Percentiles rank a stretch among this genome's conserved stretches.
Conservation (phyloP, 1,140 invertebrate genomes). For the Scylla paramamosain region DNA sequence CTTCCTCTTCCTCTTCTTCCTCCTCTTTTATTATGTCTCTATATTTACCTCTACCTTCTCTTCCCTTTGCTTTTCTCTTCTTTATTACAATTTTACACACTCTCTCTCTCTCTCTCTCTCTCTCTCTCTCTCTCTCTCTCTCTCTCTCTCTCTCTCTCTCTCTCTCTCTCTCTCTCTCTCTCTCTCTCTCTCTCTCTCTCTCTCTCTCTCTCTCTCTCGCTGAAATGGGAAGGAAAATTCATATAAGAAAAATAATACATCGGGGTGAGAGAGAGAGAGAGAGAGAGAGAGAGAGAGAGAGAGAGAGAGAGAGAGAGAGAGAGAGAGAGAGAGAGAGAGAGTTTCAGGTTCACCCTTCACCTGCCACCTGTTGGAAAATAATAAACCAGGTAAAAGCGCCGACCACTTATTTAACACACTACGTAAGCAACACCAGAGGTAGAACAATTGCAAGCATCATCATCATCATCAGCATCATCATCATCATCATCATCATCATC, state of each 20-base stretch:
- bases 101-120: slow-evolving; percentile 22
- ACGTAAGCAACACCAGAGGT: too few relatives aligned
- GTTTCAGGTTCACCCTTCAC: not conserved
- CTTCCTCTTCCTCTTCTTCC: not conserved
- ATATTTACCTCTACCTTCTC: not conserved
- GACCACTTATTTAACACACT: too few relatives aligned
- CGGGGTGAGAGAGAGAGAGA: too few relatives aligned
- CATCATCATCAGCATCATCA: too few relatives aligned
- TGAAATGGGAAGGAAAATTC: too few relatives aligned
- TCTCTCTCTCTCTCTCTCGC: not conserved
- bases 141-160: not conserved
- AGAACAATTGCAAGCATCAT: too few relatives aligned
- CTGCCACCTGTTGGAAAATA: not conserved
- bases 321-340: too few relatives aligned
- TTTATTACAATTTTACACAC: not conserved
- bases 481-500: not conserved
- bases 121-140: too few relatives aligned
- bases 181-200: slow-evolving; percentile 1
- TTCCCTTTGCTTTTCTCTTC: not conserved
- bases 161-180: slow-evolving; percentile 37
- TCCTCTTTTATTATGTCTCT: not conserved
- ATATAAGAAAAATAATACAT: not conserved
- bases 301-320: too few relatives aligned
- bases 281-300: too few relatives aligned
- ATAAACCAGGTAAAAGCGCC: not conserved